Evolutionary conservation across 92 coral and sea anemone species (phyloP), one percentile per base, ranked within the genome.

Genomic region (Nematostella vectensis): DNA sequence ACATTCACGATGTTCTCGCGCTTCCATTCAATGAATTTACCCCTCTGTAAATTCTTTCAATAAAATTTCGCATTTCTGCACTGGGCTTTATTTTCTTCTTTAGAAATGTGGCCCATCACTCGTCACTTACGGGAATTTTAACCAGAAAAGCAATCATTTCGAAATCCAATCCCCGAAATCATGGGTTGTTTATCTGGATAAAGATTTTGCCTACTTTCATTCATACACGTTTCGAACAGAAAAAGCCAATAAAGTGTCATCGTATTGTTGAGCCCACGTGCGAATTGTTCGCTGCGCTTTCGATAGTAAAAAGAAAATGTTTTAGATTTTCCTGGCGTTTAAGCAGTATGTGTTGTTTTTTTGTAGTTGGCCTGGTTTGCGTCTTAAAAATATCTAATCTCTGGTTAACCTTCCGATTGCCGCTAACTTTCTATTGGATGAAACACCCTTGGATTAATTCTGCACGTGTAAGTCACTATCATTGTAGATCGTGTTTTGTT

Each of bases 41-140:
- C 31, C 22, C 4, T 6, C 4, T 45, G 4, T 17, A 22, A 45
- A 45, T 4, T 17, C 51, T 45, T 17, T 8, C 9, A 6, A 11
- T 45, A 11, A 19, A 10, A 45, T 8, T 45, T 45, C 51, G n/a
- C n/a, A n/a, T n/a, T n/a, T n/a, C n/a, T n/a, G 9, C 23, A 19
- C 18, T 45, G 9, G 51, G 23, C 17, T 9, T 10, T 45, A 33
- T 45, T 45, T 45, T 19, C 51, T 45, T 4, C 11, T 17, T 11
- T 11, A 45, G 23, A 6, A 10, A 45, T 45, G 51, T 22, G 11
- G 23, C 4, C 11, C 51, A 4, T 45, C 51, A 10, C 18, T 45
- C 51, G 21, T 45, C 51, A 19, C 51, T 45, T 45, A 45, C 40
- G 40, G 51, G 51, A 45, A 9, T 45, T 45, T 17, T 19, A 45